Evolutionary conservation across 2,888 invertebrate species (phyloP), one percentile per base, ranked within the genome.

Genomic region (Caenorhabditis wallacei): DNA sequence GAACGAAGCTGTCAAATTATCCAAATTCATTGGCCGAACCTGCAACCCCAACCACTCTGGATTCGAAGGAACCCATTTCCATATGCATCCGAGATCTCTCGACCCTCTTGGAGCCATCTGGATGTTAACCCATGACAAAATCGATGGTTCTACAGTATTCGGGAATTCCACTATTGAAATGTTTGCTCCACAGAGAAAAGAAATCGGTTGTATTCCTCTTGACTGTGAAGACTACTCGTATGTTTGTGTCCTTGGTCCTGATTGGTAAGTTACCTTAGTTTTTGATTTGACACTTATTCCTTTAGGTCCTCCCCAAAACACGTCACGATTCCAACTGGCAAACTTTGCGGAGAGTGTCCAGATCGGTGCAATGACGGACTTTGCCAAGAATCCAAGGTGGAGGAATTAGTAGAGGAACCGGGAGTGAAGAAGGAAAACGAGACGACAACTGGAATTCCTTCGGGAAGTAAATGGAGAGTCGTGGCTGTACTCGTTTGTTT

Each of bases 191-290:
- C 61, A 24, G 16, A 11, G 24, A 24, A 61, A 61, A 61, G 37
- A 22, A 16, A 53, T 71, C n/a, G 71, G 71, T 11, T 71, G 71
- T 61, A 51, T 53, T 24, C 71, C 71, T 13, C 18, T 53, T 24
- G 35, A 61, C 35, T 71, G 61, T 22, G 10, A 35, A 8, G 13
- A 40, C 11, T 61, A 71, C 71, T 71, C 71, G 59, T 71, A 61
- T 37, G 30, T 40, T 26, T 71, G 71, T 61, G 37, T 51, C 22
- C 37, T 71, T 11, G 71, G 48, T 0, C 51, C 59, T 3, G 59
- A 57, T 46, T 13, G 30, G 69, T 70, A 4, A 13, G 57, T 69
- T 26, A 11, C 16, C 1, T 8, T 1, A 35, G 13, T n/a, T 43
- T 43, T 13, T 11, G 2, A 13, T 43, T 2, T 11, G 13, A 43